These are phyloP conservation scores for Idaea biselata DNA, from an alignment of 2,888 invertebrate species.

Conservation along the genomic window DNA sequence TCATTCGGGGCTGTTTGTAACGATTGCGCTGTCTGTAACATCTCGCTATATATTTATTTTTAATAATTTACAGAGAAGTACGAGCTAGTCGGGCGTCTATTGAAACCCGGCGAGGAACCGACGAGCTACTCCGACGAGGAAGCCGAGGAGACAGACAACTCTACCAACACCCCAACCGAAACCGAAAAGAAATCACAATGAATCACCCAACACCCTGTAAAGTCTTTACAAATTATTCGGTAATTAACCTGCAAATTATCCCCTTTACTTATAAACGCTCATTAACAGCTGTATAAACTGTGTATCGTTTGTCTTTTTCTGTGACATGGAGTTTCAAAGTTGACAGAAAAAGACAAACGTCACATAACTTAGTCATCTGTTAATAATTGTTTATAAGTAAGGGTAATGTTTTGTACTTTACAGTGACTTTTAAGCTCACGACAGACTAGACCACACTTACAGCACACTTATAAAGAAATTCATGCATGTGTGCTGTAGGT, in stretches of 20 bases:
- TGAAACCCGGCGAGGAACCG: slow-evolving; percentile 95
- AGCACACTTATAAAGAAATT: too few species aligned
- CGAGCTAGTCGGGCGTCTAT: slow-evolving; percentile 91
- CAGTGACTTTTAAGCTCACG: slow-evolving; percentile 7
- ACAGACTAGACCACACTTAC: background rate
- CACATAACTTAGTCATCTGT: too few species aligned
- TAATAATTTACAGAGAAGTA: slow-evolving; percentile 89
- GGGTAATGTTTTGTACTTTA: slow-evolving; percentile 2
- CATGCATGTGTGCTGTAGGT: too few species aligned
- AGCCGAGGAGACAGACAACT: slow-evolving; percentile 73
- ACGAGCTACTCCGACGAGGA: slow-evolving; percentile 96
- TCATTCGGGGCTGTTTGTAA: too few species aligned
- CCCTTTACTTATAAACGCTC: too few species aligned
- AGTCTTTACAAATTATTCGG: background rate
- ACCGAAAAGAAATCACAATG: slow-evolving; percentile 63
- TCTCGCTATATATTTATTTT: background rate
- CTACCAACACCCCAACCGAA: slow-evolving; percentile 49
- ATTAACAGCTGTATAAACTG: too few species aligned
- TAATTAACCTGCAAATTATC: background rate
- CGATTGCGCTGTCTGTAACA: too few species aligned
- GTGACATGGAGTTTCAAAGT: too few species aligned
- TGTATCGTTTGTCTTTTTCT: too few species aligned
- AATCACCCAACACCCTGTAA: slow-evolving; percentile 10
- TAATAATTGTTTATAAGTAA: too few species aligned
- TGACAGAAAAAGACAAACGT: too few species aligned